Conservation (phyloP, 1,140 invertebrate genomes). For the Cyrtorhinus lividipennis region DNA sequence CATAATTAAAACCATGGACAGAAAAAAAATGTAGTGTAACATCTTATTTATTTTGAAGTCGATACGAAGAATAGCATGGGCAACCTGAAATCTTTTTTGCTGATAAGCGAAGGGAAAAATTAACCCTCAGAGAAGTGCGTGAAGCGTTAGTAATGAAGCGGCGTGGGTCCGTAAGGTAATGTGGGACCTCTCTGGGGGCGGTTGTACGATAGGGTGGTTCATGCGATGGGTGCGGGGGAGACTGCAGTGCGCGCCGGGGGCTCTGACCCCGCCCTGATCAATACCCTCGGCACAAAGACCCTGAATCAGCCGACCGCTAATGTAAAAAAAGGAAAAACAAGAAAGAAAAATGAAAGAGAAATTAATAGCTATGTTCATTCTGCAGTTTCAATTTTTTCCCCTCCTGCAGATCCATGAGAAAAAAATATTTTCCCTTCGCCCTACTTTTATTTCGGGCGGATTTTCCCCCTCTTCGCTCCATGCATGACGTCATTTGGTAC, state of each 20-base stretch:
- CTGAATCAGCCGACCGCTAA: not conserved
- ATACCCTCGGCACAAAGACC: not conserved
- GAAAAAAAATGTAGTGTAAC: no score
- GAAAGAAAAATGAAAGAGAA: not conserved
- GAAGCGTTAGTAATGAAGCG: not conserved
- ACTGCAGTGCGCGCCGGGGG: constrained; percentile 8
- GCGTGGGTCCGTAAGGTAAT: not conserved
- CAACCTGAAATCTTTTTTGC: no score
- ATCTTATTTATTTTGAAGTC: no score
- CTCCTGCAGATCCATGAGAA: no score
- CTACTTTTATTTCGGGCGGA: no score
- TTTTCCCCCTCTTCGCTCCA: not conserved
- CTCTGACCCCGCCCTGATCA: constrained; percentile 7
- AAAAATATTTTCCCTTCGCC: no score
- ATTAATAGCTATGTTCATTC: no score
- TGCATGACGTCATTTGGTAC: not conserved
- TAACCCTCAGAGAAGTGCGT: no score
- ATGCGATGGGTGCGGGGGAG: not conserved
- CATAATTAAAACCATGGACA: no score
- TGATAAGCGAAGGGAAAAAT: no score
- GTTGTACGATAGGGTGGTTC: not conserved
- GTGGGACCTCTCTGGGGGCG: not conserved
- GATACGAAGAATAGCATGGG: no score
- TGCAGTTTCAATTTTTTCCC: no score
- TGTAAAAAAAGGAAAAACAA: not conserved